Percentiles rank a stretch among this genome's conserved stretches.
phyloP scores from a whole-genome alignment of 2,888 invertebrate genomes.

The Gnatocerus cornutus region DNA sequence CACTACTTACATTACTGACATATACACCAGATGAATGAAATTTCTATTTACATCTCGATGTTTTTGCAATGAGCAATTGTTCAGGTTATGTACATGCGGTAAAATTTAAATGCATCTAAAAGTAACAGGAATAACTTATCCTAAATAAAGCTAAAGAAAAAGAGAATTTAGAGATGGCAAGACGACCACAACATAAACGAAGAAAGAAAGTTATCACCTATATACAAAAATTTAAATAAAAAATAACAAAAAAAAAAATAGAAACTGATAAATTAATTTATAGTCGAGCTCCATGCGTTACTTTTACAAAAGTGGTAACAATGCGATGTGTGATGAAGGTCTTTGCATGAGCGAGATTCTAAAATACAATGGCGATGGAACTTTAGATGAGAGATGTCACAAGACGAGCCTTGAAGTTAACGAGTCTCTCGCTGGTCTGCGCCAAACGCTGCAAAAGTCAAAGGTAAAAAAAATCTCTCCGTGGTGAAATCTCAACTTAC shows the following conservation, averaged over 20 bases:
- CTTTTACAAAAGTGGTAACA: slow-evolving; percentile 46
- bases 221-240: slow-evolving; percentile 63
- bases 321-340: slow-evolving; percentile 29
- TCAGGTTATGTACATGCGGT: slow-evolving; percentile 63
- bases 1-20: slow-evolving; percentile 54
- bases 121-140: slow-evolving; percentile 30
- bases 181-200: slow-evolving; percentile 45
- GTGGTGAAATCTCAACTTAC: slow-evolving; percentile 69
- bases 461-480: background rate
- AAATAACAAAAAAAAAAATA: slow-evolving; percentile 56
- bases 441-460: slow-evolving; percentile 79
- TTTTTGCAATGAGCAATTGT: slow-evolving; percentile 62
- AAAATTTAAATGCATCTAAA: slow-evolving; percentile 39
- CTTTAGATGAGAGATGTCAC: slow-evolving; percentile 90
- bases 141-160: slow-evolving; percentile 40
- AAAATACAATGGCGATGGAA: slow-evolving; percentile 47
- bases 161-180: slow-evolving; percentile 48
- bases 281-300: slow-evolving; percentile 35
- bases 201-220: slow-evolving; percentile 51
- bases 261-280: slow-evolving; percentile 61
- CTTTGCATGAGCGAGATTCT: slow-evolving; percentile 41
- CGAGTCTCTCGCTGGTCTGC: slow-evolving; percentile 92
- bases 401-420: slow-evolving; percentile 94
- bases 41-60: slow-evolving; percentile 48
- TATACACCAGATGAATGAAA: slow-evolving; percentile 44